Conservation (phyloP, 2,888 invertebrate species). For the Neocrepidodera transversa region DNA sequence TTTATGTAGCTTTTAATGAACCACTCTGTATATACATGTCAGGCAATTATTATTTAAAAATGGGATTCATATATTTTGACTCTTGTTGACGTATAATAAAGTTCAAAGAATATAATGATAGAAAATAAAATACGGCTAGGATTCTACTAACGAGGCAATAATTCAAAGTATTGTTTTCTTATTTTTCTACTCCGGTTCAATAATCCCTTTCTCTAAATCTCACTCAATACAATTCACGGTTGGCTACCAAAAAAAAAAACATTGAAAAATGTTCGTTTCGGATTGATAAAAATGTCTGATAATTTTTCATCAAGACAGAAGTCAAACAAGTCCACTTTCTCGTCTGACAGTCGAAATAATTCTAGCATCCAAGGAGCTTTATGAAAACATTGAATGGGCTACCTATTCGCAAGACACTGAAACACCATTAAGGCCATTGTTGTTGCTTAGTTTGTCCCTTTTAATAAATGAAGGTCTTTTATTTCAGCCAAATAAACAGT, state of each 20-base stretch:
- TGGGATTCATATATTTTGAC: too few relatives aligned
- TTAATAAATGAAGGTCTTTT: constrained; percentile 15
- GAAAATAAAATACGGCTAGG: too few relatives aligned
- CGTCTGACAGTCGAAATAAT: constrained; percentile 22
- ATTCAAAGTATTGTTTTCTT: not conserved
- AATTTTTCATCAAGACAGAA: constrained; percentile 23
- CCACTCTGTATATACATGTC: too few relatives aligned
- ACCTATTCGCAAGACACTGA: constrained; percentile 24
- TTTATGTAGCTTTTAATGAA: too few relatives aligned
- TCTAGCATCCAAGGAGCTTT: constrained; percentile 13
- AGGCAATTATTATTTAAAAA: too few relatives aligned
- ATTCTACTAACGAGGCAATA: too few relatives aligned
- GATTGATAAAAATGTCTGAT: constrained; percentile 7
- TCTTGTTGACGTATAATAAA: too few relatives aligned
- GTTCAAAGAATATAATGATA: too few relatives aligned
- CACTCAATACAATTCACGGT: constrained; percentile 10
- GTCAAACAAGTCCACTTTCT: constrained; percentile 24
- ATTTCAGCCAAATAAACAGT: not conserved
- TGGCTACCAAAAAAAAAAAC: constrained; percentile 5
- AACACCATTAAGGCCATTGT: constrained; percentile 24
- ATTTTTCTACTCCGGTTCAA: not conserved
- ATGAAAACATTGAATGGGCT: constrained; percentile 23
- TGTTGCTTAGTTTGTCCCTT: constrained; percentile 2
- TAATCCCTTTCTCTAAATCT: constrained; percentile 4
- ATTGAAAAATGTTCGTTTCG: constrained; percentile 12